A percentile compares a stretch with the other conserved stretches of the same genome.
Conservation (phyloP, 2,113 vertebrate genomes). For the Myrmophylax atrothorax region DNA sequence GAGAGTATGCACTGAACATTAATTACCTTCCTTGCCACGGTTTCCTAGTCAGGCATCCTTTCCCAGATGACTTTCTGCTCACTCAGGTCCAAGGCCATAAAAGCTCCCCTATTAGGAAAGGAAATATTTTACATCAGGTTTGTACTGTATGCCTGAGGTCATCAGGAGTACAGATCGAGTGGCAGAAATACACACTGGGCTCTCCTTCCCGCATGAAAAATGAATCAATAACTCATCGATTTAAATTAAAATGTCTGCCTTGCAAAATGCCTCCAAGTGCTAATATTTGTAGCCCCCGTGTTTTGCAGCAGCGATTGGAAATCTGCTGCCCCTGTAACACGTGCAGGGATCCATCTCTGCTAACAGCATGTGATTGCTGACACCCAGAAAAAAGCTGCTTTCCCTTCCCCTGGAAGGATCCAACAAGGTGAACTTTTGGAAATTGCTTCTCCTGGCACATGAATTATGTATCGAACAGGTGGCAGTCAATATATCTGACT, state of each 20-base stretch:
- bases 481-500: conserved; percentile 37
- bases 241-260: conserved; percentile 55
- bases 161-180: conserved; percentile 49
- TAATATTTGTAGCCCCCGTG: not conserved
- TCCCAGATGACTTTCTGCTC: conserved; percentile 33
- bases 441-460: conserved; percentile 23
- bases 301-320: not conserved
- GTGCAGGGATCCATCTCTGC: conserved; percentile 16
- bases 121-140: conserved; percentile 57
- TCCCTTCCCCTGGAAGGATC: not conserved
- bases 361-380: not conserved
- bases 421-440: conserved; percentile 42
- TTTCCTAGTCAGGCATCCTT: conserved; percentile 1
- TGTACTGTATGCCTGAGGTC: conserved; percentile 53
- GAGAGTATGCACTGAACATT: not conserved
- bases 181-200: conserved; percentile 59
- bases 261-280: conserved; percentile 5
- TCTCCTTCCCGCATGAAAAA: conserved; percentile 39
- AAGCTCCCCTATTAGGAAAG: conserved; percentile 47
- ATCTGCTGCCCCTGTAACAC: not conserved
- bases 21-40: conserved; percentile 2
- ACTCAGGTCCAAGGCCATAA: not conserved
- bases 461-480: conserved; percentile 19
- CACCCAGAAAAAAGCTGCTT: not conserved
- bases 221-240: conserved; percentile 67